phyloP scores from a whole-genome alignment of 2,888 invertebrate species.

The Caenorhabditis virilis region DNA sequence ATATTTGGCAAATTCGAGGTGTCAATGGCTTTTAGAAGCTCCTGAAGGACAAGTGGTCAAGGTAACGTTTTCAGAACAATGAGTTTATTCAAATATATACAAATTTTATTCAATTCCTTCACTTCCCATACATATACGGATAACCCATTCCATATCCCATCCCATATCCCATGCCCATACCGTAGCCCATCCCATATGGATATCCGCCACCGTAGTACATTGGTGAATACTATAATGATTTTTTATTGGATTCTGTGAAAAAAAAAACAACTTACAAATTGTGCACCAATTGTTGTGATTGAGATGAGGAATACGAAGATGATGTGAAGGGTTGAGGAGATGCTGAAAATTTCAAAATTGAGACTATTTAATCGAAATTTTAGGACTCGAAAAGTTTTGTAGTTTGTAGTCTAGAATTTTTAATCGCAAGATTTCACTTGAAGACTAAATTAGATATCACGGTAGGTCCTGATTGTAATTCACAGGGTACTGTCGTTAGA shows the following conservation, averaged over 20 bases:
- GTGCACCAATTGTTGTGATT: neutral
- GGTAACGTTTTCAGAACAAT: conserved; percentile 38
- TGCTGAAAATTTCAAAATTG: neutral
- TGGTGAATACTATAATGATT: conserved; percentile 1
- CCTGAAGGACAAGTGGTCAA: conserved; percentile 60
- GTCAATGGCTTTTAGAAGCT: conserved; percentile 60
- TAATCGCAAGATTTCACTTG: no score
- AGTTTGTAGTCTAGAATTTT: no score
- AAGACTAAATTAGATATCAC: no score
- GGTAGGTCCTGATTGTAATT: no score
- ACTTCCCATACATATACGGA: no score
- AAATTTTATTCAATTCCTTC: no score
- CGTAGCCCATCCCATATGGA: conserved; percentile 29
- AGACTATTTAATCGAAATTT: neutral
- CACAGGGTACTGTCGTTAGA: no score
- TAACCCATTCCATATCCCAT: no score
- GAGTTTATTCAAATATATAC: neutral
- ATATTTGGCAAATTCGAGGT: conserved; percentile 55
- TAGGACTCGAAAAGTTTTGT: no score
- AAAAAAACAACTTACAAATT: neutral
- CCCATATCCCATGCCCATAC: no score
- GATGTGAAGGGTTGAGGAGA: neutral
- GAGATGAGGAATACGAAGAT: neutral
- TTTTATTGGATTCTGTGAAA: neutral
- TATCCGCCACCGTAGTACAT: conserved; percentile 12